Conservation (phyloP, 2,113 vertebrate genomes). For the Pleuronectes platessa region DNA sequence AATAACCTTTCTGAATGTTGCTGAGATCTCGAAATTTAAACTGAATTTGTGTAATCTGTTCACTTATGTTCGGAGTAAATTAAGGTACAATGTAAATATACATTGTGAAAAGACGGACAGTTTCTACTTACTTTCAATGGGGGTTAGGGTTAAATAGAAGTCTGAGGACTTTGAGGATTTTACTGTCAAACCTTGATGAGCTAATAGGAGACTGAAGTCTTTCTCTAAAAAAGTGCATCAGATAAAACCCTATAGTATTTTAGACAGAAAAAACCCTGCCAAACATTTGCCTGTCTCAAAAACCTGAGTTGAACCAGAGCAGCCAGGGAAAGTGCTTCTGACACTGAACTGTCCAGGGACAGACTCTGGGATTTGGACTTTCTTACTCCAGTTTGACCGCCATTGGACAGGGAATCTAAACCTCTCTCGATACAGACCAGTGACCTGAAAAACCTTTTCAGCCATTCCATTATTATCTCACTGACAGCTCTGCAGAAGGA, state of each 20-base stretch:
- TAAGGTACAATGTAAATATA: too few species aligned
- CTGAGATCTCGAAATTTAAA: neutral
- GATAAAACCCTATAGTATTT: neutral
- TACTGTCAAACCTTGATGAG: neutral
- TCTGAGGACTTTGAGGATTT: neutral
- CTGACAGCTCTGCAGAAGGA: neutral
- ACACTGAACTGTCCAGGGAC: slow-evolving; percentile 5
- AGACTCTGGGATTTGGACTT: neutral
- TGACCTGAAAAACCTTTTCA: slow-evolving; percentile 17
- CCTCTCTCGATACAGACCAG: slow-evolving; percentile 18
- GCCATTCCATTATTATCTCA: slow-evolving; percentile 14
- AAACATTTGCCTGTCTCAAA: too few species aligned
- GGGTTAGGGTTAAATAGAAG: neutral
- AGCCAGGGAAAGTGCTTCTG: neutral
- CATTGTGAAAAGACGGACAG: too few species aligned
- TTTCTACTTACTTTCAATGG: neutral
- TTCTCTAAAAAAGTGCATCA: neutral
- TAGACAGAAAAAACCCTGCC: too few species aligned
- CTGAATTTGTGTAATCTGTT: neutral
- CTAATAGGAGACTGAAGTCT: neutral
- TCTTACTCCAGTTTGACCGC: neutral
- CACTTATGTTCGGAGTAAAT: too few species aligned
- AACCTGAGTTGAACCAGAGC: neutral
- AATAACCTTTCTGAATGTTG: too few species aligned
- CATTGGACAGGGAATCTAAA: neutral